Evolutionary conservation across 2,113 vertebrate species (phyloP).

Genomic region (Periophthalmodon schlosseri): DNA sequence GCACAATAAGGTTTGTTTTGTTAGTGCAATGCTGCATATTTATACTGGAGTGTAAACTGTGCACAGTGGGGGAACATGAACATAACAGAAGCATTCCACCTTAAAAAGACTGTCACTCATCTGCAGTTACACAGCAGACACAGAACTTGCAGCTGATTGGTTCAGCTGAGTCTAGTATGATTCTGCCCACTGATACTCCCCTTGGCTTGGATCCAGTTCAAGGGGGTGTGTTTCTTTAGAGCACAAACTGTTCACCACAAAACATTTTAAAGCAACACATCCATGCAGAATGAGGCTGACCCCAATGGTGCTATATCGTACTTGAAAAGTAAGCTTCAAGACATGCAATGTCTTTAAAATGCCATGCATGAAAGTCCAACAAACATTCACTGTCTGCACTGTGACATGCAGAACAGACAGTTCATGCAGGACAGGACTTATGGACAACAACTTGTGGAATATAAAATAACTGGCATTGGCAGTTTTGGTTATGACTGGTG

Average conservation of each 20-base stretch:
- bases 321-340: not conserved
- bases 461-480: conserved; percentile 5
- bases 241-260: conserved; percentile 20
- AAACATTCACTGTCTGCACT: conserved; percentile 4
- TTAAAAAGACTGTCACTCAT: conserved; percentile 62
- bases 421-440: conserved; percentile 5
- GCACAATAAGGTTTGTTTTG: not conserved
- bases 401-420: conserved; percentile 17
- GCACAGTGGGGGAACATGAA: too few relatives aligned
- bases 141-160: conserved; percentile 46
- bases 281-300: not conserved
- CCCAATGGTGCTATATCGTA: not conserved
- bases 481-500: not conserved
- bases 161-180: conserved; percentile 38
- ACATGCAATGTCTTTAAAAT: conserved; percentile 25
- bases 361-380: conserved; percentile 40
- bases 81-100: conserved; percentile 48
- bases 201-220: conserved; percentile 26
- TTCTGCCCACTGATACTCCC: conserved; percentile 47
- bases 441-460: not conserved
- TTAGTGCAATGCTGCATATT: not conserved
- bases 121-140: conserved; percentile 66
- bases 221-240: conserved; percentile 50
- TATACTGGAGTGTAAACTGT: not conserved
- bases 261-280: conserved; percentile 5